Evolutionary conservation across 2,797 vertebrate genomes (phyloP), one percentile per base, ranked within the genome.

Genomic region (Hypotaenidia okinawae): DNA sequence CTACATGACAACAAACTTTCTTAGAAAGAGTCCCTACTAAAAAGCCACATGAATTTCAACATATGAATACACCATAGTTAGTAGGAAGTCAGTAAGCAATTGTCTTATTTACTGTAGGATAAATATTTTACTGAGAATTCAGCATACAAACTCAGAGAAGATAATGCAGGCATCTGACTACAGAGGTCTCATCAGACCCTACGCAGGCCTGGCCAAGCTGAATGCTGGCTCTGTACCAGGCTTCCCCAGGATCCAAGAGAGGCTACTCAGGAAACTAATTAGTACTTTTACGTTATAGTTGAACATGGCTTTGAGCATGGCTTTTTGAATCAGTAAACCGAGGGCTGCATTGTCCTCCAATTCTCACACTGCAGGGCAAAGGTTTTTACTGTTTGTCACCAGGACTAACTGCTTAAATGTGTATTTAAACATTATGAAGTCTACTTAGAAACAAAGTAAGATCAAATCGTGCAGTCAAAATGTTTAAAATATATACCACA

Each of bases 41-140:
- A 41, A 49, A 25, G 0, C 2, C 47, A n/a, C 0, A 0, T 2
- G n/a, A 27, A 21, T 25, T 54, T 5, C 3, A 25, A 84, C 70
- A 33, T 3, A 27, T 1, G 2, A 3, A 32, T 6, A 5, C 43
- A 32, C 9, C 25, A 25, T 1, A 21, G 28, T 3, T 10, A 39
- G 47, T 2, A 64, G 47, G 35, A 77, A 43, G 27, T 4, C 69
- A 55, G 2, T 1, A 6, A 27, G 0, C 19, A 9, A 15, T 17
- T 45, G 45, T 27, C 23, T 28, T 64, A 1, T 35, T n/a, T 9
- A 33, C 8, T 1, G 3, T 0, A 17, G 25, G 7, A 22, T 10
- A 39, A 45, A 27, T 43, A 69, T 11, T 35, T 41, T 3, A 27
- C n/a, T 11, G 7, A 76, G 32, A 68, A 16, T 10, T 84, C 45